Evolutionary conservation across 2,888 invertebrate genomes (phyloP).

Genomic region (Limnephilus marmoratus): DNA sequence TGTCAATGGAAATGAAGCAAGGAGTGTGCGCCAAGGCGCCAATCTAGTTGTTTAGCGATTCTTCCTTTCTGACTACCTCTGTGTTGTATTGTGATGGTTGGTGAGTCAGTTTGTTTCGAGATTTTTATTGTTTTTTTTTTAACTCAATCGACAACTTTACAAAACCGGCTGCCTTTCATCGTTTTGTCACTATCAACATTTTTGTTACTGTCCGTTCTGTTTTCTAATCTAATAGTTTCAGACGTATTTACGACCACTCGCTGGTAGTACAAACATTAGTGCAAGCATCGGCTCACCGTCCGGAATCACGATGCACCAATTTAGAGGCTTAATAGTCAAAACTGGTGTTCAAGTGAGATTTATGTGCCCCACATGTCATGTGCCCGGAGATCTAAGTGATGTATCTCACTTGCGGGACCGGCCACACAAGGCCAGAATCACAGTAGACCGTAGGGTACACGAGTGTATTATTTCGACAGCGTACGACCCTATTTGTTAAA

Average conservation of each 20-base stretch:
- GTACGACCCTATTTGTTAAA: neutral
- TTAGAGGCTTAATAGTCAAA: slow-evolving; percentile 30
- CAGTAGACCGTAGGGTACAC: neutral
- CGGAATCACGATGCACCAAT: slow-evolving; percentile 30
- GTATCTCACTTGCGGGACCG: slow-evolving; percentile 21
- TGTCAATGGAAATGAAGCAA: neutral
- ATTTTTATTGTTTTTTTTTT: too few relatives aligned
- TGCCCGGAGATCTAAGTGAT: slow-evolving; percentile 16
- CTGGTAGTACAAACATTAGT: neutral
- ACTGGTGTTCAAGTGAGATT: slow-evolving; percentile 38
- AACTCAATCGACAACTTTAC: neutral
- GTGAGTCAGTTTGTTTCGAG: too few relatives aligned
- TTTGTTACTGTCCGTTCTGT: neutral
- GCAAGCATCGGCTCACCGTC: neutral
- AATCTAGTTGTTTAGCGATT: neutral
- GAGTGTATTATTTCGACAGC: neutral
- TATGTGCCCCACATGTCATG: slow-evolving; percentile 36
- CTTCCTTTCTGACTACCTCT: neutral
- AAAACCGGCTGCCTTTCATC: neutral
- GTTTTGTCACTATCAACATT: neutral
- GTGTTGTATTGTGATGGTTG: too few relatives aligned
- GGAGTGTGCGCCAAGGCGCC: neutral
- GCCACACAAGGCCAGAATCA: slow-evolving; percentile 32
- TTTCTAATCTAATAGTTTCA: neutral
- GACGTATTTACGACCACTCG: neutral